Conservation (phyloP, 2,888 invertebrate genomes). For the Drosophila anomalata region DNA sequence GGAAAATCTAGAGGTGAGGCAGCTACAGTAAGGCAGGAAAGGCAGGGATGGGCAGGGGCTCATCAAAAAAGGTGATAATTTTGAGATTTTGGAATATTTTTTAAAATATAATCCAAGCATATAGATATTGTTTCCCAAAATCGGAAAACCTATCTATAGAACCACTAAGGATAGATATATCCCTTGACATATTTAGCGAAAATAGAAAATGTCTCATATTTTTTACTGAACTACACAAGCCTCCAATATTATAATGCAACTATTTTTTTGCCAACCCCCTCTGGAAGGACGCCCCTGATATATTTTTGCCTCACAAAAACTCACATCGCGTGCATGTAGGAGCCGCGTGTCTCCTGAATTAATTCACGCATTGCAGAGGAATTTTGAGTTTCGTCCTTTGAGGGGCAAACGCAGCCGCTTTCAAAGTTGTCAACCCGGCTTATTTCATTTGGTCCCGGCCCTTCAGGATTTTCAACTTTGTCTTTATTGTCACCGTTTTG, state of each 20-base stretch:
- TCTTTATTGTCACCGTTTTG: conserved; percentile 48
- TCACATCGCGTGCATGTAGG: conserved; percentile 33
- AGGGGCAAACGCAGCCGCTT: conserved; percentile 37
- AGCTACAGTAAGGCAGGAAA: not conserved
- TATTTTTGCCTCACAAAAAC: conserved; percentile 2
- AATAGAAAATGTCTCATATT: too few relatives aligned
- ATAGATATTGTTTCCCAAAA: too few relatives aligned
- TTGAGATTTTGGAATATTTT: not conserved
- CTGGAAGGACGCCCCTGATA: conserved; percentile 16
- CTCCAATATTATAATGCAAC: too few relatives aligned
- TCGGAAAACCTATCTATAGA: too few relatives aligned
- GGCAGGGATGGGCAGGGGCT: conserved; percentile 12
- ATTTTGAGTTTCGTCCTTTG: conserved; percentile 35
- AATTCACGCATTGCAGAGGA: conserved; percentile 62
- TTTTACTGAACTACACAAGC: too few relatives aligned
- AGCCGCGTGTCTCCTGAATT: conserved; percentile 55
- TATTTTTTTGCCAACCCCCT: not conserved
- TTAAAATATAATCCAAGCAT: not conserved
- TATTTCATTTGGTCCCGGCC: conserved; percentile 61
- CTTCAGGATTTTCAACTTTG: conserved; percentile 38
- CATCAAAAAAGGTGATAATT: not conserved
- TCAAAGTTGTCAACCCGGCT: conserved; percentile 71
- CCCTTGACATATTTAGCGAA: too few relatives aligned
- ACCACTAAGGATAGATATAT: too few relatives aligned
- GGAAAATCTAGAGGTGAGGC: conserved; percentile 10